Evolutionary conservation across 2,888 invertebrate species (phyloP).

Genomic region (Cynaeus angustus): DNA sequence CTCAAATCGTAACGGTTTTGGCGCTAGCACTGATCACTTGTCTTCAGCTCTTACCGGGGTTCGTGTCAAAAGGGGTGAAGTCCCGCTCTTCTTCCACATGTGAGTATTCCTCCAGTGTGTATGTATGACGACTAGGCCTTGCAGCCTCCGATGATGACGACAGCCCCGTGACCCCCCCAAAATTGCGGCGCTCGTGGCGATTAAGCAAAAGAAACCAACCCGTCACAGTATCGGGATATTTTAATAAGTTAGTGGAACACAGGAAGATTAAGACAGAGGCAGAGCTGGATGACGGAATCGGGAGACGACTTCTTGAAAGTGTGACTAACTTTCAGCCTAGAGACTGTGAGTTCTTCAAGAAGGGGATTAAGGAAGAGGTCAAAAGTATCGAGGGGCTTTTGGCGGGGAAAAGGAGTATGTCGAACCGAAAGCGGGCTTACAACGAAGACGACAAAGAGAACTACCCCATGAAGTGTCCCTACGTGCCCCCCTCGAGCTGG

Average conservation of each 20-base stretch:
- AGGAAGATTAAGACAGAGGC: conserved; percentile 12
- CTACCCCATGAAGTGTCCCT: conserved; percentile 43
- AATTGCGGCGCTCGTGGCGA: conserved; percentile 24
- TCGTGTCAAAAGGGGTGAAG: conserved; percentile 18
- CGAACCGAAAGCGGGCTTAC: conserved; percentile 19
- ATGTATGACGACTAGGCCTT: background rate
- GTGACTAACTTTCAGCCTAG: background rate
- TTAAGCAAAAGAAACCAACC: conserved; percentile 21
- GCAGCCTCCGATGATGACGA: conserved; percentile 12
- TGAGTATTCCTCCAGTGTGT: background rate
- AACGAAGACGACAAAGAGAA: conserved; percentile 37
- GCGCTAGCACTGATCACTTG: conserved; percentile 2
- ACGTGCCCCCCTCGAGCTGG: conserved; percentile 44
- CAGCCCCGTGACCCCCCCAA: conserved; percentile 7
- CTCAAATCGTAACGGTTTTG: conserved; percentile 41
- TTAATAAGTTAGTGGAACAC: conserved; percentile 4
- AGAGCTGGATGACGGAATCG: conserved; percentile 4
- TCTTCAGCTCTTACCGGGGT: conserved; percentile 30
- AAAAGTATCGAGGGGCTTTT: conserved; percentile 20
- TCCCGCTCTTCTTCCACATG: background rate
- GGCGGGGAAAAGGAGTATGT: conserved; percentile 20
- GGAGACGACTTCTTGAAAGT: background rate
- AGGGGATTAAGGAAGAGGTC: conserved; percentile 20
- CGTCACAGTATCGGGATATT: conserved; percentile 12
- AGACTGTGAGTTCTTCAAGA: background rate